These are phyloP conservation scores for Sarcophaga subvicina DNA, from an alignment of 2,888 invertebrate genomes.

Conservation along the genomic window DNA sequence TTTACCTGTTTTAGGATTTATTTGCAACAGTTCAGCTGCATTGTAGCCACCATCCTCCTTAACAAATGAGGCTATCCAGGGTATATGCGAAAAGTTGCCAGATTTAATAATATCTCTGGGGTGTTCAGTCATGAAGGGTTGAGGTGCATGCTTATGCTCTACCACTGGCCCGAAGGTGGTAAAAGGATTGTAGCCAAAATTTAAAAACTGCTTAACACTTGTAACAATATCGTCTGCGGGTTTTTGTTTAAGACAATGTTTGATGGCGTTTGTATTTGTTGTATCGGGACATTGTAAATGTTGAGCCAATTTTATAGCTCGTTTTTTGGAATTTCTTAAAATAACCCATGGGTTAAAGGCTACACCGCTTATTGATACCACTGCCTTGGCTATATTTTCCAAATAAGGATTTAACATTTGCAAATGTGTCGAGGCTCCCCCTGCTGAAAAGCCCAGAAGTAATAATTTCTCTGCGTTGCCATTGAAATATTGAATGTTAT, in stretches of 20 bases:
- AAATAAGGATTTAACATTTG: constrained; percentile 82
- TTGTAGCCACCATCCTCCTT: constrained; percentile 90
- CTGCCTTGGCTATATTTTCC: constrained; percentile 81
- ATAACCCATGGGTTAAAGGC: constrained; percentile 80
- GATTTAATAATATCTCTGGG: constrained; percentile 82
- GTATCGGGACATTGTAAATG: constrained; percentile 76
- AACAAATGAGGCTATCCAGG: constrained; percentile 87
- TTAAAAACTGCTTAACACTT: constrained; percentile 81
- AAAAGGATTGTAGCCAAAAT: constrained; percentile 83
- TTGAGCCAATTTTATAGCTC: constrained; percentile 80
- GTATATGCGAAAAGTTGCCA: constrained; percentile 85
- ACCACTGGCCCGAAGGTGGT: constrained; percentile 82
- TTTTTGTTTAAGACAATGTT: constrained; percentile 78
- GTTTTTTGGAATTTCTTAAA: constrained; percentile 73
- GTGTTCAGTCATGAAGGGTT: constrained; percentile 82
- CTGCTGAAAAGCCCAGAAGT: constrained; percentile 83
- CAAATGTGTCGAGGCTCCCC: constrained; percentile 82
- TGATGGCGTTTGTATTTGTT: constrained; percentile 72
- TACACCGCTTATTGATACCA: constrained; percentile 82
- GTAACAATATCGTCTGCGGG: constrained; percentile 80
- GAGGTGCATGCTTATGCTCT: constrained; percentile 77
- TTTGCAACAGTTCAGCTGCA: constrained; percentile 82
- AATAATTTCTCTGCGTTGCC: constrained; percentile 82
- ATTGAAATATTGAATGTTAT: constrained; percentile 81
- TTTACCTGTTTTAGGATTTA: constrained; percentile 74